These are phyloP conservation scores for Athalia cordata DNA, from an alignment of 2,888 invertebrate species.

Conservation along the genomic window DNA sequence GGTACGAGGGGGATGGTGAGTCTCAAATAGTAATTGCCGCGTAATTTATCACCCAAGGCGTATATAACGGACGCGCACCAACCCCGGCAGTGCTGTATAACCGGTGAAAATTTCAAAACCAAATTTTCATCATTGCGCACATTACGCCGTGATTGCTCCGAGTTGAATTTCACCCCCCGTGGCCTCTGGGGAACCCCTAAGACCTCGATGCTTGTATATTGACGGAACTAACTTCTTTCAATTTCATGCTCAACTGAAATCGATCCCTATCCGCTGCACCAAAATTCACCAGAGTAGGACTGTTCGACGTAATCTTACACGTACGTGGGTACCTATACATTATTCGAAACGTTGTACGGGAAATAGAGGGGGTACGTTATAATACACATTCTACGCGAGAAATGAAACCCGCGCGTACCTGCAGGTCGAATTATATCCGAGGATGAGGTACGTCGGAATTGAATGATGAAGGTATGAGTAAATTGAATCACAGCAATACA, in stretches of 20 bases:
- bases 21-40: conserved; percentile 59
- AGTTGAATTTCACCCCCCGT: conserved; percentile 16
- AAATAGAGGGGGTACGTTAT: no score
- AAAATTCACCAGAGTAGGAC: no score
- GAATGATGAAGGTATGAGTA: conserved; percentile 48
- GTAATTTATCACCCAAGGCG: conserved; percentile 56
- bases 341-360: no score
- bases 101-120: conserved; percentile 37
- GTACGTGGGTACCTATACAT: no score
- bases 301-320: no score
- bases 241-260: conserved; percentile 34
- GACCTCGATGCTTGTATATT: conserved; percentile 6
- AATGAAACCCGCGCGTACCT: background rate
- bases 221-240: conserved; percentile 36
- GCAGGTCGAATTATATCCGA: background rate
- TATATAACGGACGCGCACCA: conserved; percentile 7
- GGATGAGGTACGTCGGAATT: background rate
- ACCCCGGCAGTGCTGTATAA: background rate
- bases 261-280: background rate
- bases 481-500: conserved; percentile 54
- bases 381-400: background rate
- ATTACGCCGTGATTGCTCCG: conserved; percentile 39
- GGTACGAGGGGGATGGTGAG: conserved; percentile 49
- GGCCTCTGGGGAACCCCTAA: background rate
- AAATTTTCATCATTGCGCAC: conserved; percentile 40